Evolutionary conservation across 2,113 vertebrate genomes (phyloP).

Genomic region (Neopipo cinnamomea): DNA sequence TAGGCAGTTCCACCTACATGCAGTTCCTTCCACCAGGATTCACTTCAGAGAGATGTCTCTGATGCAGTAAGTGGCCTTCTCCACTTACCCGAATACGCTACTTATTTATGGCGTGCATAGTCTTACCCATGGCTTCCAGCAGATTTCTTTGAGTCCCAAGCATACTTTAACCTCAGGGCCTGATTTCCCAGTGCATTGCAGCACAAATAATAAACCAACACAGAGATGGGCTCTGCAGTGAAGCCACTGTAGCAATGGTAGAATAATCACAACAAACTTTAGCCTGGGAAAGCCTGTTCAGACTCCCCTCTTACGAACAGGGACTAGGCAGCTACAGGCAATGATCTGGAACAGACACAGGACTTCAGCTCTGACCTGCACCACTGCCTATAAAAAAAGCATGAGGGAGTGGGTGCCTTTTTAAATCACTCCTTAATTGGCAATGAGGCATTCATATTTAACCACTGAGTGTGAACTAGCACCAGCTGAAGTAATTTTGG

Average conservation of each 20-base stretch:
- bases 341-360: not conserved
- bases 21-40: not conserved
- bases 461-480: not conserved
- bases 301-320: not conserved
- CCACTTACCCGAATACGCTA: not conserved
- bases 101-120: not conserved
- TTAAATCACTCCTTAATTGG: not conserved
- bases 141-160: not conserved
- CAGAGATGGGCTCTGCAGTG: not conserved
- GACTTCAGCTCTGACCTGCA: not conserved
- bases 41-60: not conserved
- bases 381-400: not conserved
- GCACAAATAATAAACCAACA: not conserved
- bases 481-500: not conserved
- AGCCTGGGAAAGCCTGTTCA: not conserved
- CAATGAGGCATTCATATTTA: not conserved
- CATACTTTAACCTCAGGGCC: not conserved
- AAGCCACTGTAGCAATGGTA: not conserved
- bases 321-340: not conserved
- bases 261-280: not conserved
- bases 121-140: not conserved
- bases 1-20: not conserved
- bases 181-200: not conserved
- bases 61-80: not conserved
- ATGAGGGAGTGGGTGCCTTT: not conserved